Percentiles rank a stretch among this genome's conserved stretches.
phyloP scores from a whole-genome alignment of 2,113 vertebrate genomes.

The Notarius quadriscutis region DNA sequence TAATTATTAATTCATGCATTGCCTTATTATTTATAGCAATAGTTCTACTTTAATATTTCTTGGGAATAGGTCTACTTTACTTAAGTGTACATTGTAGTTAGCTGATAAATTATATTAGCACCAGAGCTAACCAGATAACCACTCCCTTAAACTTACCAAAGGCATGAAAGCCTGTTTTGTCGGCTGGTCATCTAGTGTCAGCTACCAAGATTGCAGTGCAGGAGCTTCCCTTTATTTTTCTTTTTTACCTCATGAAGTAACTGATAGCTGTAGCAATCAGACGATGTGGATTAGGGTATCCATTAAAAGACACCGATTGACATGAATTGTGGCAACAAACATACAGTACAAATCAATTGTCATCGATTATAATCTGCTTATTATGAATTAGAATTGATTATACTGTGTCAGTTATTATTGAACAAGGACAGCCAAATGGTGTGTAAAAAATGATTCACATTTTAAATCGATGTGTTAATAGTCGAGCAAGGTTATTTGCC shows the following conservation, averaged over 20 bases:
- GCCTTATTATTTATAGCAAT: not conserved
- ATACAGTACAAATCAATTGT: not conserved
- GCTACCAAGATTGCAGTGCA: not conserved
- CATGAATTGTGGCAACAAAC: not conserved
- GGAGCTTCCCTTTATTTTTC: not conserved
- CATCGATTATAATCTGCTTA: not conserved
- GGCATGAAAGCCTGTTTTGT: not conserved
- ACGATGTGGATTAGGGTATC: not conserved
- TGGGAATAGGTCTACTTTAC: not conserved
- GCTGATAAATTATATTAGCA: constrained; percentile 5
- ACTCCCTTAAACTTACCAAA: not conserved
- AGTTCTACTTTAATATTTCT: not conserved
- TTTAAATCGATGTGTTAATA: not conserved
- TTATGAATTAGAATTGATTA: not conserved
- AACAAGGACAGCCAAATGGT: not conserved
- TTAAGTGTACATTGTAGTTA: not conserved
- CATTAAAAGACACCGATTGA: not conserved
- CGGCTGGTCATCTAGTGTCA: not conserved
- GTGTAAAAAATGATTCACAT: not conserved
- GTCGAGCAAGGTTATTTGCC: not conserved
- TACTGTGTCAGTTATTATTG: not conserved
- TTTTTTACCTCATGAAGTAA: not conserved
- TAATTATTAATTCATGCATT: not conserved
- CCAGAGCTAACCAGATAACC: not conserved
- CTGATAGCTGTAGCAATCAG: not conserved